A percentile compares a stretch with the other conserved stretches of the same genome.
Evolutionary conservation across 2,888 invertebrate species (phyloP).

Genomic region (Diadegma fenestrale): DNA sequence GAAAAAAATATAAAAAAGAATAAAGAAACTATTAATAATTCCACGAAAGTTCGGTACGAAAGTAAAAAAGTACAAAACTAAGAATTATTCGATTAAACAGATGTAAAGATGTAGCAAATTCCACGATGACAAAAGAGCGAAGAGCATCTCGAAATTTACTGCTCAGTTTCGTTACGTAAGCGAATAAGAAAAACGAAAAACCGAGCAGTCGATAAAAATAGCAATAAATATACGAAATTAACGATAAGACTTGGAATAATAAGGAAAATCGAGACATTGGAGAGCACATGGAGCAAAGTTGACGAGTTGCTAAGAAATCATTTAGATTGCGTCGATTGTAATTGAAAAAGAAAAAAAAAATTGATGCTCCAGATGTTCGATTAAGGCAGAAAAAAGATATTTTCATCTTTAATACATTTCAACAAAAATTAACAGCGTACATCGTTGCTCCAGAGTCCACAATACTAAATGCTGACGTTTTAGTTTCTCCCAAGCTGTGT

Average conservation of each 20-base stretch:
- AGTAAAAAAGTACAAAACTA: background rate
- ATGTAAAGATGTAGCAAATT: background rate
- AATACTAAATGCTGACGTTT: slow-evolving; percentile 20
- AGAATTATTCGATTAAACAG: background rate
- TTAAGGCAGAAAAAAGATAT: background rate
- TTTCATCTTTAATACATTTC: background rate
- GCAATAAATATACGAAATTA: background rate
- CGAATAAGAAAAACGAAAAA: background rate
- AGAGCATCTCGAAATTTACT: slow-evolving; percentile 7
- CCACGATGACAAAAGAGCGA: background rate
- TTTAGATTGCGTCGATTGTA: background rate
- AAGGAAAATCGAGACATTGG: background rate
- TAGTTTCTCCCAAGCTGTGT: slow-evolving; percentile 18
- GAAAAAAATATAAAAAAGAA: background rate
- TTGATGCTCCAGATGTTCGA: background rate
- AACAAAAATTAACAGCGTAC: background rate
- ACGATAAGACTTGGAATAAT: background rate
- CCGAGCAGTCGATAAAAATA: background rate
- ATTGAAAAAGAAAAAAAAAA: background rate
- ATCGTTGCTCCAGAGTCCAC: slow-evolving; percentile 18
- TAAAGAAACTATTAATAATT: background rate
- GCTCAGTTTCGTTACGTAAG: background rate
- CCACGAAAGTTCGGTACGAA: background rate
- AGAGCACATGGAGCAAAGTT: no score
- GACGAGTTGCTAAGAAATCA: background rate